These are phyloP conservation scores for Xylota segnis DNA, from an alignment of 2,888 invertebrate genomes.

Conservation along the genomic window DNA sequence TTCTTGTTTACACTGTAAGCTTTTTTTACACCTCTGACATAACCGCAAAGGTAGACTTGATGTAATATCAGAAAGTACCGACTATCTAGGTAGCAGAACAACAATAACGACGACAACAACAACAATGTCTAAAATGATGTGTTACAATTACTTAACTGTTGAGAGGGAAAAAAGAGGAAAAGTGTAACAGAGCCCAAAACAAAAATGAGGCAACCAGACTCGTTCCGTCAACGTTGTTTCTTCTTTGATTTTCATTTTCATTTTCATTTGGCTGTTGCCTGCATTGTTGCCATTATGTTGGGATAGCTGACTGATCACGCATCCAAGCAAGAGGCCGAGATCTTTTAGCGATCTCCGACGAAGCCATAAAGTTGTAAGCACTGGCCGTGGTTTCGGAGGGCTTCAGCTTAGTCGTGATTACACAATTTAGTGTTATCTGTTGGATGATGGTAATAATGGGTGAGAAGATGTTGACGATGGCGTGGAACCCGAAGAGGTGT, in stretches of 20 bases:
- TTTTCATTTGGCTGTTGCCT: slow-evolving; percentile 51
- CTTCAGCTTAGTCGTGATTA: slow-evolving; percentile 54
- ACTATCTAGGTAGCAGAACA: slow-evolving; percentile 32
- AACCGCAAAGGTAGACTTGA: slow-evolving; percentile 47
- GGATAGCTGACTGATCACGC: slow-evolving; percentile 60
- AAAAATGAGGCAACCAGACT: slow-evolving; percentile 52
- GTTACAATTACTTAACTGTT: slow-evolving; percentile 67
- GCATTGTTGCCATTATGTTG: slow-evolving; percentile 20
- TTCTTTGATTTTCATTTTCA: slow-evolving; percentile 58
- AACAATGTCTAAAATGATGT: slow-evolving; percentile 47
- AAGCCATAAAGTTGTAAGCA: slow-evolving; percentile 32
- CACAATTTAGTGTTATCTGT: slow-evolving; percentile 54
- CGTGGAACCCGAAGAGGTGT: slow-evolving; percentile 25
- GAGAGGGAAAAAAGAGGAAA: slow-evolving; percentile 40
- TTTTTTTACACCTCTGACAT: slow-evolving; percentile 53
- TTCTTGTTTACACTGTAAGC: slow-evolving; percentile 21
- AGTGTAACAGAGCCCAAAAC: slow-evolving; percentile 72
- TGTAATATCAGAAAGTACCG: slow-evolving; percentile 50
- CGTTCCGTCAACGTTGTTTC: slow-evolving; percentile 61
- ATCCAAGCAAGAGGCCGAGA: slow-evolving; percentile 49
- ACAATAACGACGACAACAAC: slow-evolving; percentile 40
- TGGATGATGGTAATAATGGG: slow-evolving; percentile 42
- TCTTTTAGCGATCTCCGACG: slow-evolving; percentile 33
- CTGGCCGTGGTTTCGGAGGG: slow-evolving; percentile 11
- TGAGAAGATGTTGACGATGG: slow-evolving; percentile 29